Conservation (phyloP, 1,140 invertebrate genomes). For the Drosophila rhopaloa region DNA sequence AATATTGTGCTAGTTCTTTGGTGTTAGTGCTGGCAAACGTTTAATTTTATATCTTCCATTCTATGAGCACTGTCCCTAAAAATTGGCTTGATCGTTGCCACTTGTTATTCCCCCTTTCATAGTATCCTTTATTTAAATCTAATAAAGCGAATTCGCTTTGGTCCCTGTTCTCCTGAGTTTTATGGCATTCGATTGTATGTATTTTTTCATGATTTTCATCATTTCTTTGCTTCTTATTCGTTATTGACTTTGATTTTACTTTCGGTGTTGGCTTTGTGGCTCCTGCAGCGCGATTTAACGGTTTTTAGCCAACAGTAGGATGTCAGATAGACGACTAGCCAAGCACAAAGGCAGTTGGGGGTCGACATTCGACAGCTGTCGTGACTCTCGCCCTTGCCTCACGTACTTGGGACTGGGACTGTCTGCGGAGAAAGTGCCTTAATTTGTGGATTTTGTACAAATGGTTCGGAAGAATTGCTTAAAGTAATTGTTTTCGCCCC, state of each 20-base stretch:
- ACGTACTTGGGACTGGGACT: slow-evolving; percentile 18
- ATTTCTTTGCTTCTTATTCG: slow-evolving; percentile 30
- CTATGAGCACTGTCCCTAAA: background rate
- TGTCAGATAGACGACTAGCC: slow-evolving; percentile 34
- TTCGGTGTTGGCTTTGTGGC: slow-evolving; percentile 64
- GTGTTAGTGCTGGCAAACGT: background rate
- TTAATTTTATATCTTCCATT: background rate
- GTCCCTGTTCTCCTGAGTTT: slow-evolving; percentile 37
- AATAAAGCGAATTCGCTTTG: slow-evolving; percentile 1
- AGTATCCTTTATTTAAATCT: background rate
- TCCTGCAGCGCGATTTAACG: slow-evolving; percentile 56
- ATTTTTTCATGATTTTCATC: slow-evolving; percentile 33
- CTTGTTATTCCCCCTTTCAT: slow-evolving; percentile 6
- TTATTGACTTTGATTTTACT: slow-evolving; percentile 78
- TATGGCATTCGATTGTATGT: slow-evolving; percentile 68
- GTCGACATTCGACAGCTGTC: slow-evolving; percentile 62
- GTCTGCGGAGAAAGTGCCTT: slow-evolving; percentile 65
- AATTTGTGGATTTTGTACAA: slow-evolving; percentile 80
- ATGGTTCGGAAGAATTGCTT: slow-evolving; percentile 82
- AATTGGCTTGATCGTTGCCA: slow-evolving; percentile 12
- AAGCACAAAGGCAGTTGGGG: slow-evolving; percentile 39
- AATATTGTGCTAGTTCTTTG: background rate
- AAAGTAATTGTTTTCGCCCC: slow-evolving; percentile 75
- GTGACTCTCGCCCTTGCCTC: slow-evolving; percentile 20
- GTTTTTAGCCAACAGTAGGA: slow-evolving; percentile 55